phyloP scores from a whole-genome alignment of 2,797 vertebrate genomes.

The Sebastes nivosus region DNA sequence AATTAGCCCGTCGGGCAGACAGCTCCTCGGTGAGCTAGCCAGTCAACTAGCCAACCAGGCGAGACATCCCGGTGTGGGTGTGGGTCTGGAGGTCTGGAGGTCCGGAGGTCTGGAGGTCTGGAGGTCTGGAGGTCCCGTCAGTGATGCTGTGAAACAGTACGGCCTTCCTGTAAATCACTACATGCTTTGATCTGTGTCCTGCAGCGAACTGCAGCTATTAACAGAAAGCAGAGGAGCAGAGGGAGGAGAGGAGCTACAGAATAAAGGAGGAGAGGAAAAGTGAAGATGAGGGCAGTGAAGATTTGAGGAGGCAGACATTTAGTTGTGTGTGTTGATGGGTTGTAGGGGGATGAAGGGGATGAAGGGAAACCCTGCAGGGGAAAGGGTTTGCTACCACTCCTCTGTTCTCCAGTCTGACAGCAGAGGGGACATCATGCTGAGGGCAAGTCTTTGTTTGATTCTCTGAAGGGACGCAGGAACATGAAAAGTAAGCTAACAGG shows the following conservation, averaged over 20 bases:
- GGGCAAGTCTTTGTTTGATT: constrained; percentile 53
- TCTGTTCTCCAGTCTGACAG: constrained; percentile 46
- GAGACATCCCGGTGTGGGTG: constrained; percentile 20
- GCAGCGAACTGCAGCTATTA: constrained; percentile 36
- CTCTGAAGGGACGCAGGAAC: constrained; percentile 17
- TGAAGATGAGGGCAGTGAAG: constrained; percentile 11
- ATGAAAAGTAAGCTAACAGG: constrained; percentile 25
- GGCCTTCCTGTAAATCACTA: constrained; percentile 48
- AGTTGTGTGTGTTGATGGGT: neutral
- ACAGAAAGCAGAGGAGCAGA: neutral
- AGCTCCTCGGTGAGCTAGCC: neutral
- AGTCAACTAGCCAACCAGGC: constrained; percentile 8
- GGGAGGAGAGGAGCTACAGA: neutral
- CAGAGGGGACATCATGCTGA: constrained; percentile 57
- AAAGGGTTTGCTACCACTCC: constrained; percentile 11
- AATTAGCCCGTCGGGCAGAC: neutral
- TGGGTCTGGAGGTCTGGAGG: too few species aligned
- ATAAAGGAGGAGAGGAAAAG: neutral
- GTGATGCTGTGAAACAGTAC: constrained; percentile 27
- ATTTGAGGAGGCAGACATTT: constrained; percentile 24
- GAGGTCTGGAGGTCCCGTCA: constrained; percentile 24
- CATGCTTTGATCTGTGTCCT: constrained; percentile 53
- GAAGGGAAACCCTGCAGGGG: constrained; percentile 30
- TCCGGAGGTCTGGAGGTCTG: neutral
- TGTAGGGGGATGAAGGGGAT: neutral